These are phyloP conservation scores for Monochamus alternatus DNA, from an alignment of 2,888 invertebrate species.

Conservation along the genomic window DNA sequence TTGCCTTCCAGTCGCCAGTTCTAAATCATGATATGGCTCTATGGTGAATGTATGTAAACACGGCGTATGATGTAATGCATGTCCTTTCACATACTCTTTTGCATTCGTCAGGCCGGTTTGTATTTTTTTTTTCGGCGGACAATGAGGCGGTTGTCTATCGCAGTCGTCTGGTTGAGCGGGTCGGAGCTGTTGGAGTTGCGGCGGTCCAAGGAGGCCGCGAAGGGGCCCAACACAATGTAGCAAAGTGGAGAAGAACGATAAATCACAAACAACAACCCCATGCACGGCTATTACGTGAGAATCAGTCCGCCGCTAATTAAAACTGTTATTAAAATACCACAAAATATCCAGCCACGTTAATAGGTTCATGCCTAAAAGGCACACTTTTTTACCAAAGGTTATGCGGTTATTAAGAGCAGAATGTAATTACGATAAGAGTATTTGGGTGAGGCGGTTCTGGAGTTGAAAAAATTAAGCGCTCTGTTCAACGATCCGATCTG, in stretches of 20 bases:
- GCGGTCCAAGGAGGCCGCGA: constrained; percentile 31
- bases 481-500: constrained; percentile 36
- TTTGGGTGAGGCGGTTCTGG: constrained; percentile 34
- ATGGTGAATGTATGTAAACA: constrained; percentile 44
- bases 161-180: constrained; percentile 26
- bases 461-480: constrained; percentile 33
- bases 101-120: constrained; percentile 38
- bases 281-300: constrained; percentile 57
- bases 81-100: constrained; percentile 44
- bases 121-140: constrained; percentile 34
- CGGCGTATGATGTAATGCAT: constrained; percentile 40
- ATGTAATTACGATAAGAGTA: constrained; percentile 40
- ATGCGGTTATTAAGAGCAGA: constrained; percentile 37
- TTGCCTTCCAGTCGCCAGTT: constrained; percentile 28
- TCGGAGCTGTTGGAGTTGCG: constrained; percentile 27
- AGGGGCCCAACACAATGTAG: constrained; percentile 50
- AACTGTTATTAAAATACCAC: constrained; percentile 64
- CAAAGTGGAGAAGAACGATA: constrained; percentile 55
- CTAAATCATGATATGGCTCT: constrained; percentile 39
- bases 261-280: constrained; percentile 59
- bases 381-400: constrained; percentile 39
- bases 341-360: constrained; percentile 58
- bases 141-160: constrained; percentile 40
- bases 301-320: constrained; percentile 60
- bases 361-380: constrained; percentile 51